Evolutionary conservation across 2,888 invertebrate species (phyloP), one percentile per base, ranked within the genome.

Genomic region (Ernsta delagoae): DNA sequence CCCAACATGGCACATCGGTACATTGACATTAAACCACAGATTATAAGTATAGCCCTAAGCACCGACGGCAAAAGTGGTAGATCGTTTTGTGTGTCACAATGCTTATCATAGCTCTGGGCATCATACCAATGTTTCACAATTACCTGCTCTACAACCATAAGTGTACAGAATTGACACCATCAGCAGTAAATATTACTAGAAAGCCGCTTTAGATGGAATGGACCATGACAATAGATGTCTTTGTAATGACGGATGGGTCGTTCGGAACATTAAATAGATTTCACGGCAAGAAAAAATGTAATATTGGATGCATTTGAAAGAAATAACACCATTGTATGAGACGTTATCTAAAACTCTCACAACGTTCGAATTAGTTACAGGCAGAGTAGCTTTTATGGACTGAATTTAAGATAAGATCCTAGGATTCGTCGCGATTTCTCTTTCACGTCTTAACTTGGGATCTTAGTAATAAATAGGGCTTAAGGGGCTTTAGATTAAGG

Each of bases 1-100:
- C 84, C 43, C 70, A 75, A 79, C 54, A 34, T 43, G 9, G 12
- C n/a, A 16, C 43, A 45, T 75, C 71, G 75, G 75, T 79, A 76
- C 75, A 74, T 80, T 77, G 74, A 72, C 76, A 77, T 77, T 76
- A 81, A 70, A 87, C 88, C 88, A 82, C 87, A 85, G 75, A 77
- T 76, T 76, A 36, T 60, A 66, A 66, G 7, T 60, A 39, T 31
- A 60, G 53, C 36, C 0, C 31, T 60, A 56, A 61, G 53, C 59
- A 61, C 60, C 59, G 74, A 75, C 73, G 75, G 78, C 76, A 70
- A 74, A 74, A 78, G 77, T 78, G 75, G 80, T 77, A 77, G 82
- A 83, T 85, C 75, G 83, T 83, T 83, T 82, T 73, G 79, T 79
- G 80, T 88, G 88, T 84, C 86, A 87, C 74, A 77, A 72, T 71